Evolutionary conservation across 2,797 vertebrate species (phyloP), one percentile per base, ranked within the genome.

Genomic region (Channallabes apus): DNA sequence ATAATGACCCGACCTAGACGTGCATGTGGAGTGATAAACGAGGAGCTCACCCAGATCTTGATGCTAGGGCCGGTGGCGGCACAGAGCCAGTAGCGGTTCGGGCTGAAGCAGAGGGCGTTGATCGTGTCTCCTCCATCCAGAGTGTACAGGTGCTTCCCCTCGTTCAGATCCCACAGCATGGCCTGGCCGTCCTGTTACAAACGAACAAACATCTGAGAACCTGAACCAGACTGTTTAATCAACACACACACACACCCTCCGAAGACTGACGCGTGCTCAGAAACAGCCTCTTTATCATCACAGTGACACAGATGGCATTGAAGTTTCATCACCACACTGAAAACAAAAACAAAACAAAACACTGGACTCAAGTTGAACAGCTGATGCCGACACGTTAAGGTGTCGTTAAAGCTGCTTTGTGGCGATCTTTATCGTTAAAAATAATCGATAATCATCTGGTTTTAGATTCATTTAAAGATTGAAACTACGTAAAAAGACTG

Each of bases 101-200:
- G 98, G 92, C 97, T 99, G 94, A 99, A 99, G 94, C 98, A 99
- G 0, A 99, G 94, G 0, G 97, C 98, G 0, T 97, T 99, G 92
- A 99, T 99, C 88, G 94, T 94, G 90, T 99, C 98, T 1, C 98
- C 98, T 0, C 98, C 97, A 59, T 99, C 98, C 90, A 99, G 90
- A 0, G 98, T 99, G 93, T 99, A 99, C 29, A 99, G 95, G 89
- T 99, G 98, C 83, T 99, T 99, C 85, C 98, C 98, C 90, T 99
- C 98, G 0, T 99, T 99, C 86, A 99, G 94, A 89, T 99, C 98
- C 98, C 98, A 99, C 71, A 99, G 93, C 98, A 99, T 99, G 67
- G 97, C 98, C 91, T 99, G 98, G 0, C 98, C 98, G 0, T 99
- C 98, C 98, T 96, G 82, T 3, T 59, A 80, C 24, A 73, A 46